These are phyloP conservation scores for Platerodrilus igneus DNA, from an alignment of 2,888 invertebrate genomes.

Conservation along the genomic window DNA sequence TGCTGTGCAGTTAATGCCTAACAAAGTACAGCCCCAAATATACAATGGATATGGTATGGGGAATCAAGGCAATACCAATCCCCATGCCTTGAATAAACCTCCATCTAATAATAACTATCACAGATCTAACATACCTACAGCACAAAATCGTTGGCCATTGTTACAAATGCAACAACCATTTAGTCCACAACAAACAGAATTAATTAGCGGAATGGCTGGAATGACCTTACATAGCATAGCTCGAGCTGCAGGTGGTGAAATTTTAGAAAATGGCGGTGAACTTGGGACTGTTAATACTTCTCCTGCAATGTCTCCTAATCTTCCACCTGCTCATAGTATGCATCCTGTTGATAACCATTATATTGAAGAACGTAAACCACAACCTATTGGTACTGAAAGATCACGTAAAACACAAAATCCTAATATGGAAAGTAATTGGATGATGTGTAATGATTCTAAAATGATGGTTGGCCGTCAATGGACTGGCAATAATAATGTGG, in stretches of 20 bases:
- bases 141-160: slow-evolving; percentile 39
- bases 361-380: slow-evolving; percentile 53
- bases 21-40: slow-evolving; percentile 26
- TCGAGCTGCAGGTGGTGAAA: slow-evolving; percentile 39
- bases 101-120: slow-evolving; percentile 24
- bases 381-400: slow-evolving; percentile 79
- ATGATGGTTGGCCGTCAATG: slow-evolving; percentile 31
- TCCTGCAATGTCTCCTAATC: slow-evolving; percentile 48
- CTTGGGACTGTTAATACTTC: slow-evolving; percentile 50
- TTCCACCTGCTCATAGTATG: slow-evolving; percentile 33
- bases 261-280: slow-evolving; percentile 48
- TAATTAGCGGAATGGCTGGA: slow-evolving; percentile 45
- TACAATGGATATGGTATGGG: slow-evolving; percentile 29
- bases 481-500: slow-evolving; percentile 25
- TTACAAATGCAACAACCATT: slow-evolving; percentile 40
- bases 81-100: slow-evolving; percentile 23
- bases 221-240: slow-evolving; percentile 43
- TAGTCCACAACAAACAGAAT: slow-evolving; percentile 39
- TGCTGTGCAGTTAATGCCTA: slow-evolving; percentile 42
- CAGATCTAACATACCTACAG: slow-evolving; percentile 23
- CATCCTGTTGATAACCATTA: slow-evolving; percentile 31
- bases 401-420: slow-evolving; percentile 58
- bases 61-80: slow-evolving; percentile 23
- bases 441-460: slow-evolving; percentile 46
- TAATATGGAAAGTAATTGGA: slow-evolving; percentile 42